A percentile compares a stretch with the other conserved stretches of the same genome.
Evolutionary conservation across 2,888 invertebrate species (phyloP).

Genomic region (Terebella lapidaria): DNA sequence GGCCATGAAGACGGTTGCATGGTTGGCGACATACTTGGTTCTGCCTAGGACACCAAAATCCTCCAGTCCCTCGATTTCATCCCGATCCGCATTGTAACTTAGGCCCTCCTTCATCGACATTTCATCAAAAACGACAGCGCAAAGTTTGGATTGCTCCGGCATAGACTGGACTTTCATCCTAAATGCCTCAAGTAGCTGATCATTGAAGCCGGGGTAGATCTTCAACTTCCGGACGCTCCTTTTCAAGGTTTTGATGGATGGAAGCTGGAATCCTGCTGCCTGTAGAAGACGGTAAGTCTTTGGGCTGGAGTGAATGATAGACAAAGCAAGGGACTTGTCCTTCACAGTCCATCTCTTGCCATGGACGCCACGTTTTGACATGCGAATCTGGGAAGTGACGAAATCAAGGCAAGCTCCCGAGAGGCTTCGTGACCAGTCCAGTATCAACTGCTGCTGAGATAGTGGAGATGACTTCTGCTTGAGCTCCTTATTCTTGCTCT

Average conservation of each 20-base stretch:
- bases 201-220: too few relatives aligned
- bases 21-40: conserved; percentile 1
- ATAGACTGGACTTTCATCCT: too few relatives aligned
- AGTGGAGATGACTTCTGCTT: too few relatives aligned
- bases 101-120: too few relatives aligned
- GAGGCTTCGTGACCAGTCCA: too few relatives aligned
- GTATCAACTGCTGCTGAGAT: too few relatives aligned
- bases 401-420: not conserved
- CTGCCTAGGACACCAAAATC: conserved; percentile 2
- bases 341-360: not conserved
- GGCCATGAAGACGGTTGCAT: conserved; percentile 5
- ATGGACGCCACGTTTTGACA: not conserved
- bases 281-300: not conserved
- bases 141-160: too few relatives aligned
- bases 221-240: too few relatives aligned
- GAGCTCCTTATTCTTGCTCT: too few relatives aligned
- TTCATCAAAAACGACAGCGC: too few relatives aligned
- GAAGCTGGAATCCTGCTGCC: not conserved
- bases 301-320: not conserved
- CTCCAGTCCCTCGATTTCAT: conserved; percentile 2
- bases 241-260: too few relatives aligned
- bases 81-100: too few relatives aligned
- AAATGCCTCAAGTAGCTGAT: not conserved
- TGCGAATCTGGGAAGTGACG: not conserved
- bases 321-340: conserved; percentile 1